phyloP scores from a whole-genome alignment of 2,113 vertebrate genomes.

The Narcine bancroftii region DNA sequence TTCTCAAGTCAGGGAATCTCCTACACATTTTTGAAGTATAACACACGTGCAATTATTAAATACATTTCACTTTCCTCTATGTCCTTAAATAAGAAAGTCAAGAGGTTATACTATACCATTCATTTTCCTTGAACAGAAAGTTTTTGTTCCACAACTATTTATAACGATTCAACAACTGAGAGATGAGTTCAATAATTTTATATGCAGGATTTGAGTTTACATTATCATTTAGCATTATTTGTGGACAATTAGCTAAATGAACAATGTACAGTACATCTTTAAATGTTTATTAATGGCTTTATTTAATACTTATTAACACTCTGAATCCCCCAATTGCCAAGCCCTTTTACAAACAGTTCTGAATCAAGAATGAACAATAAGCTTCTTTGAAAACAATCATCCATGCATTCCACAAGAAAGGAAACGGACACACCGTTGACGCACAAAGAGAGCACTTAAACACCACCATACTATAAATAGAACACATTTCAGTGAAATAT shows the following conservation, averaged over 20 bases:
- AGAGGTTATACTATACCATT: not conserved
- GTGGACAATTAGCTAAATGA: not conserved
- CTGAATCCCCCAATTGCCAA: not conserved
- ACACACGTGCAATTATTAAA: not conserved
- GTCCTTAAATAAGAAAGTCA: not conserved
- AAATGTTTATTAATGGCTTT: not conserved
- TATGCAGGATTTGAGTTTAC: not conserved
- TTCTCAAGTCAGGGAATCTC: not conserved
- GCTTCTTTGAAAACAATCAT: constrained; percentile 72
- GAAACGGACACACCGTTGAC: constrained; percentile 75
- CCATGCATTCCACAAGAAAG: constrained; percentile 73
- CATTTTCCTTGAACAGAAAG: not conserved
- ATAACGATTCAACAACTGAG: not conserved
- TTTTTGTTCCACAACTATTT: not conserved
- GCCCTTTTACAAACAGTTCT: constrained; percentile 36
- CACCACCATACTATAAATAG: constrained; percentile 68
- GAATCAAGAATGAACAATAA: constrained; percentile 42
- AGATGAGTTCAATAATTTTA: not conserved
- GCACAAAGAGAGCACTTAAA: constrained; percentile 58
- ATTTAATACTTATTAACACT: not conserved
- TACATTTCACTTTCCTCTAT: not conserved
- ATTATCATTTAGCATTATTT: not conserved
- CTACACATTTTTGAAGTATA: not conserved
- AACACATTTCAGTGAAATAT: constrained; percentile 42
- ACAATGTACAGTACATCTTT: not conserved